Evolutionary conservation across 2,113 vertebrate species (phyloP), one percentile per base, ranked within the genome.

Genomic region (Gallinago undulata): DNA sequence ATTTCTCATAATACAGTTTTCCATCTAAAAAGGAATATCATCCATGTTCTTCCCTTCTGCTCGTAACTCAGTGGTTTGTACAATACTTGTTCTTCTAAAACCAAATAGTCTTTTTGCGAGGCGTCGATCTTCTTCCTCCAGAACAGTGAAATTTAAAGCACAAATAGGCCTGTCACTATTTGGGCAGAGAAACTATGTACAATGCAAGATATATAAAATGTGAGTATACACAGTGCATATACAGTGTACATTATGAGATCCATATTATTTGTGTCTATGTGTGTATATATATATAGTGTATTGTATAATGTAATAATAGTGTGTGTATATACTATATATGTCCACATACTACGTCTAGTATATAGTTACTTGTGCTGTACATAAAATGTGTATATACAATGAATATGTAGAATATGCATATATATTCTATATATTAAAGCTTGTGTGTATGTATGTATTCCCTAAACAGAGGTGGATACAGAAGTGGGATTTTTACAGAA

Each of bases 341-440:
- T 64, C 84, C 87, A 82, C 93, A 57, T 95, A 56, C 89, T 82
- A n/a, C 39, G 68, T 47, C 66, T 76, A 72, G 72, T 33, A 51
- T 76, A 73, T 63, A 86, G 70, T 62, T 72, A 51, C 84, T 66
- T 45, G 84, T 95, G 83, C 89, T 96, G 94, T 96, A 95, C 91
- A 96, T 53, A 96, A 87, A 55, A 69, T 28, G 28, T 96, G 86
- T 94, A 96, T 92, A 96, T 96, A 95, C 94, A 84, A 7, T 37
- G 86, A 50, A 41, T 89, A 92, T 95, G 94, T 96, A 94, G 96
- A 89, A 92, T 89, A 94, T 96, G 66, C 94, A 76, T 19, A 79
- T 78, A 68, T 87, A 87, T 89, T 94, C 94, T 95, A 55, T 87
- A 62, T 86, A 79, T 72, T 19, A 59, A 80, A 75, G 33, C 56